Percentiles rank a stretch among this genome's conserved stretches.
These are phyloP conservation scores for Drosophila neotestacea DNA, from an alignment of 2,888 invertebrate genomes.

Conservation along the genomic window DNA sequence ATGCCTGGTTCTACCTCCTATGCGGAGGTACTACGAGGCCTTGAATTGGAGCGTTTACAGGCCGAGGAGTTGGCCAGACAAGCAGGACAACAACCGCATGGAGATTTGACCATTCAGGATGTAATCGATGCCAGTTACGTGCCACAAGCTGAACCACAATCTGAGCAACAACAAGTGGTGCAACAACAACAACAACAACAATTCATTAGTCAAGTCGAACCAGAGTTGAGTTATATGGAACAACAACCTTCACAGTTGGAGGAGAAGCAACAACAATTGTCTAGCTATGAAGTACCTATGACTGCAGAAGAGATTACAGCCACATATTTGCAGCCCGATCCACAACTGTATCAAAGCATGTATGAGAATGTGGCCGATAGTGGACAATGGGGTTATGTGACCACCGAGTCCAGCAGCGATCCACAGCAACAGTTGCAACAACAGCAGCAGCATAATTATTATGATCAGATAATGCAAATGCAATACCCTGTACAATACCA, in stretches of 20 bases:
- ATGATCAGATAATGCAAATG: conserved; percentile 83
- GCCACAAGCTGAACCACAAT: conserved; percentile 22
- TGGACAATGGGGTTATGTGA: conserved; percentile 75
- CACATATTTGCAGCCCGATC: conserved; percentile 82
- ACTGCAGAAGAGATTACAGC: conserved; percentile 82
- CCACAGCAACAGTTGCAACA: conserved; percentile 41
- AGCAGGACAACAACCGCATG: conserved; percentile 32
- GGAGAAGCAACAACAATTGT: conserved; percentile 21
- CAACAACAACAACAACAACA: conserved; percentile 21
- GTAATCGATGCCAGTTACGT: conserved; percentile 69
- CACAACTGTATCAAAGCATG: conserved; percentile 80
- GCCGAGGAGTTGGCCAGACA: conserved; percentile 63
- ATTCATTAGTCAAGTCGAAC: conserved; percentile 18
- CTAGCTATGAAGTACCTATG: conserved; percentile 72
- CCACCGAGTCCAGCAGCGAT: conserved; percentile 16
- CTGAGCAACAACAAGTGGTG: conserved; percentile 19
- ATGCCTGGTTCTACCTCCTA: conserved; percentile 90
- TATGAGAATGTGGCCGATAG: conserved; percentile 81
- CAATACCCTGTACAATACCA: conserved; percentile 82
- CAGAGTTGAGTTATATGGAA: conserved; percentile 41
- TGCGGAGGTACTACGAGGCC: conserved; percentile 91
- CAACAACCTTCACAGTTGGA: conserved; percentile 24
- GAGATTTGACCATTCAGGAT: conserved; percentile 71
- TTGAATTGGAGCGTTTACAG: conserved; percentile 82
- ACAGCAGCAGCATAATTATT: conserved; percentile 69